Conservation (phyloP, 2,113 vertebrate species). For the Numida meleagris region DNA sequence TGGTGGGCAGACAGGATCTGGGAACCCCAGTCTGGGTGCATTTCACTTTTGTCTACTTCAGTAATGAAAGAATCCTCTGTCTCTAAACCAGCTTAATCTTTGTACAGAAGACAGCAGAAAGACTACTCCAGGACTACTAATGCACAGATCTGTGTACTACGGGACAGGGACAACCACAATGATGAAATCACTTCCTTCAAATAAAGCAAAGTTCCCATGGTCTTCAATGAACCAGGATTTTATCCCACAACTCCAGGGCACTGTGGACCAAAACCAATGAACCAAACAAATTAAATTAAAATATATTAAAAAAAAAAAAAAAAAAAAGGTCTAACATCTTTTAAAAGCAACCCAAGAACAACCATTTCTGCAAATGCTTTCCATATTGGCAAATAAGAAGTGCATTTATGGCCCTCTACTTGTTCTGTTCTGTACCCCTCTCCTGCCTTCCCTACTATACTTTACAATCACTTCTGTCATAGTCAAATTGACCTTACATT, state of each 20-base stretch:
- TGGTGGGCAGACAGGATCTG: neutral
- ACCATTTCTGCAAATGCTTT: neutral
- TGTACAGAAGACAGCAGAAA: neutral
- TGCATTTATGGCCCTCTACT: neutral
- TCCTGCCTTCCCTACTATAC: neutral
- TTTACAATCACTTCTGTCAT: neutral
- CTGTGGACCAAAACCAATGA: neutral
- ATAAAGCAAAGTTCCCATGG: neutral
- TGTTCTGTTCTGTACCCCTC: neutral
- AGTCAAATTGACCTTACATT: neutral
- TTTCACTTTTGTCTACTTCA: neutral
- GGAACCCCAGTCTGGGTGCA: rapidly evolving
- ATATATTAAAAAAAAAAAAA: neutral
- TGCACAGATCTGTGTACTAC: neutral
- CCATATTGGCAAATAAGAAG: neutral
- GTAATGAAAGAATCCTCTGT: neutral
- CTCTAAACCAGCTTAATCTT: neutral
- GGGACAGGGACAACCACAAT: neutral
- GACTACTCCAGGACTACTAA: neutral
- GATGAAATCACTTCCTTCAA: neutral
- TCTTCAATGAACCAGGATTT: neutral
- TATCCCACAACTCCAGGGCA: neutral
- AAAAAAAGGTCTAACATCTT: neutral
- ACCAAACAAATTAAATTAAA: neutral
- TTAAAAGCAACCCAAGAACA: neutral